Base-by-base conservation (phyloP, 2,797 vertebrate genomes). In the Microctenopoma stevenorrisi region DNA sequence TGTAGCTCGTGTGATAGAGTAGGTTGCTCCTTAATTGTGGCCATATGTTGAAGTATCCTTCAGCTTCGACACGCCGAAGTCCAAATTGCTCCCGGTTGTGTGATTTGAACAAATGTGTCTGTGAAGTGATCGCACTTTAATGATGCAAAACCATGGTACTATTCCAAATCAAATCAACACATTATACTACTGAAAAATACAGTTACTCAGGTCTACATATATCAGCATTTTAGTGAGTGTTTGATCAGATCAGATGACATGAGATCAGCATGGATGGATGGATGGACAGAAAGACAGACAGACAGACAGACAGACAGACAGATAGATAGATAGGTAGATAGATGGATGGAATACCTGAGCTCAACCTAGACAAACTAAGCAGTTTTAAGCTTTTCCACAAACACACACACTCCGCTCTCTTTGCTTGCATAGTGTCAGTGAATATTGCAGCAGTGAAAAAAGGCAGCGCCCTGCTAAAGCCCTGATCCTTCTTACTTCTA, bases 401-500 rank as follows among this genome's bases (percentile, higher is more conserved):
- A 60, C 50, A 47, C 51, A 44, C 38, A 58, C 54, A 48, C 40
- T 26, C 37, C 37, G 4, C 18, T 55, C 5, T 55, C 35, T 30
- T 48, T 70, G 82, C 74, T 82, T 88, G 74, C 82, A 81, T 54
- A 51, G 68, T 70, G 62, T 82, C 81, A 85, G 71, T 72, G 83
- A 74, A 81, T 78, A 84, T 83, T 87, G 78, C 81, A 81, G 79
- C 85, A 81, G 72, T 83, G 48, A 22, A 52, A 59, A 64, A 60
- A 88, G 82, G 40, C 81, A 78, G 82, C 50, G 74, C 78, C 76
- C 48, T 1, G 44, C 85, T 83, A 83, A 89, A 89, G 68, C 86
- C 85, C 86, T 92, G 84, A 94, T 93, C 93, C 92, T 73, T 86
- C 89, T 93, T 89, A 90, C 61, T 73, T 85, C 67, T 93, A 93